Base-by-base conservation (phyloP, 2,888 invertebrate species). In the Lydus trimaculatus region DNA sequence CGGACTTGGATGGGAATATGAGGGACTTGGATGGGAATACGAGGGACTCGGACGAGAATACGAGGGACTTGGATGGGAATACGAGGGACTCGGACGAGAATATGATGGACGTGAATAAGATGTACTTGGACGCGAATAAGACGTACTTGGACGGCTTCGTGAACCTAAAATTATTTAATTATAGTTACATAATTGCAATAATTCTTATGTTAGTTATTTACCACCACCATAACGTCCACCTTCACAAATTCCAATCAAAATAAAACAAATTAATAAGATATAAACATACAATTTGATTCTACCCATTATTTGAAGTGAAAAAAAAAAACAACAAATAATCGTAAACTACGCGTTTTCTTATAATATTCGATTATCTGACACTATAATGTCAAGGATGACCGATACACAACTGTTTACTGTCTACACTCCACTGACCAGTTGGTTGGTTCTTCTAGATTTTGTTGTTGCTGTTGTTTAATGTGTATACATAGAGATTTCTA, bases 231-330 rank as follows among this genome's bases (percentile, higher is more conserved):
- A 11, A 8, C 36, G n/a, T 23, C 61, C 33, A 39, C 36, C 39
- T 39, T 31, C 61, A 43, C 31, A 36, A 9, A 33, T 17, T 11
- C 31, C 39, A 25, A 61, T 28, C 4, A 33, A 61, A 33, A 39
- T 8, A 61, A 39, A 36, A 39, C 28, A 61, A 33, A 61, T 28
- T 9, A 61, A 25, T 39, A 61, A 20, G 6, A 61, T 15, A 39
- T 25, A 23, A 39, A 15, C 8, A 23, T 25, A 33, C 5, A 28
- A 17, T 6, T 61, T 61, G 1, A 39, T 39, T 4, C 3, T 17
- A 36, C 9, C 61, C 61, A 61, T 61, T 2, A 25, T 60, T 28
- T 3, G 17, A n/a, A n/a, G n/a, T n/a, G n/a, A n/a, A n/a, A n/a
- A n/a, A n/a, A n/a, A n/a, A n/a, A n/a, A n/a, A n/a, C n/a, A n/a